Conservation (phyloP, 2,797 vertebrate genomes). For the Pempheris klunzingeri region DNA sequence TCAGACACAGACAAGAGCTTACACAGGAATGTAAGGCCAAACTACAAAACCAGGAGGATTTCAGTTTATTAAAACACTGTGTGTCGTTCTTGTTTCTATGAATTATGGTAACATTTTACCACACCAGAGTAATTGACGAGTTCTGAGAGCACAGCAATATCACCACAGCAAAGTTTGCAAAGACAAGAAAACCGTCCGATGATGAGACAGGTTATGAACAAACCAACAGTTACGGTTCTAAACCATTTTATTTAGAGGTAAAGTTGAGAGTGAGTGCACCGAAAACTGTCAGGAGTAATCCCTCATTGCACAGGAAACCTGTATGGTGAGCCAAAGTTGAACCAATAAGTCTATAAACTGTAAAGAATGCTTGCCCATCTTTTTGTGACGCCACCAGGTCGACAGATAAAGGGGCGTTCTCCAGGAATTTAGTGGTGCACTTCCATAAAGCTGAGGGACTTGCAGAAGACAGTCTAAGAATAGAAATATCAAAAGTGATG, state of each 20-base stretch:
- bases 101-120: neutral
- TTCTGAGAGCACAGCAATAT: conserved; percentile 4
- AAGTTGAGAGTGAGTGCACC: neutral
- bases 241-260: neutral
- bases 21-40: conserved; percentile 10
- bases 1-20: conserved; percentile 18
- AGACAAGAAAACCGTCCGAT: neutral
- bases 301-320: neutral
- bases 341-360: neutral
- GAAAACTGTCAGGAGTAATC: neutral
- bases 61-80: conserved; percentile 2
- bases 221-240: neutral
- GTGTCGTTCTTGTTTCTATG: conserved; percentile 2
- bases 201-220: neutral
- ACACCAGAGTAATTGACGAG: neutral
- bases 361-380: neutral
- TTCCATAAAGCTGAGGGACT: neutral
- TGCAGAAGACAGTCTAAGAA: neutral
- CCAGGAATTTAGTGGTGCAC: neutral
- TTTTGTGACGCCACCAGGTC: neutral
- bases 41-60: conserved; percentile 21
- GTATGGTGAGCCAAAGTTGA: neutral
- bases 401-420: too few relatives aligned
- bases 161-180: neutral
- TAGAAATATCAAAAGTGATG: neutral